A percentile compares a stretch with the other conserved stretches of the same genome.
phyloP scores from a whole-genome alignment of 2,113 vertebrate genomes.

The Corythoichthys haematopterus region DNA sequence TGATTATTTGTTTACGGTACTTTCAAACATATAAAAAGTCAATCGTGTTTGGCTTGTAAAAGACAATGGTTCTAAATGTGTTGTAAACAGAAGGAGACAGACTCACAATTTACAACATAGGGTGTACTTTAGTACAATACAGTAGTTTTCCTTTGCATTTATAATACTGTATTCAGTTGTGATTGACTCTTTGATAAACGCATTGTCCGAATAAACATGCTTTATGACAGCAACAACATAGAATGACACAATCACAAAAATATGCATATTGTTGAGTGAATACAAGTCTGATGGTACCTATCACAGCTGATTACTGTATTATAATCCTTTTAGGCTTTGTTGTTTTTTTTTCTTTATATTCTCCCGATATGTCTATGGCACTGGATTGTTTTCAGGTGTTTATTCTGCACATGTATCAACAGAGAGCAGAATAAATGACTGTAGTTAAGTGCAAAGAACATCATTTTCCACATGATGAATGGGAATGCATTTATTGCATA shows the following conservation, averaged over 20 bases:
- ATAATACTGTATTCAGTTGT: neutral
- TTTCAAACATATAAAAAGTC: slow-evolving; percentile 15
- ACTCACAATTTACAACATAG: neutral
- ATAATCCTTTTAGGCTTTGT: neutral
- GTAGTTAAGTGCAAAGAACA: slow-evolving; percentile 8
- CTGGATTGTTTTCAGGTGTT: neutral
- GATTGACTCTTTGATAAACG: neutral
- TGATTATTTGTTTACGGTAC: slow-evolving; percentile 1
- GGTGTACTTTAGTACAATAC: neutral
- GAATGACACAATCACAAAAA: neutral
- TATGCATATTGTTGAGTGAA: neutral
- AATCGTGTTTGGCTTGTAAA: neutral
- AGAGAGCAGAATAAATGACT: slow-evolving; percentile 12
- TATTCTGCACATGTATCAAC: slow-evolving; percentile 10
- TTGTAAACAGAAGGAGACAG: neutral
- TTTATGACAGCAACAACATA: neutral
- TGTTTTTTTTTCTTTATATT: neutral
- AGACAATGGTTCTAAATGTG: neutral
- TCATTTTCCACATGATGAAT: slow-evolving; percentile 25
- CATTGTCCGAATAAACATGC: neutral
- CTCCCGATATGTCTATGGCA: neutral
- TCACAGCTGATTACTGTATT: neutral
- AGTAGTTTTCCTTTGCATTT: neutral
- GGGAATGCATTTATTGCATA: slow-evolving; percentile 37
- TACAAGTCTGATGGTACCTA: neutral